A percentile compares a stretch with the other conserved stretches of the same genome.
Conservation (phyloP, 2,113 vertebrate genomes). For the Rutilus rutilus region DNA sequence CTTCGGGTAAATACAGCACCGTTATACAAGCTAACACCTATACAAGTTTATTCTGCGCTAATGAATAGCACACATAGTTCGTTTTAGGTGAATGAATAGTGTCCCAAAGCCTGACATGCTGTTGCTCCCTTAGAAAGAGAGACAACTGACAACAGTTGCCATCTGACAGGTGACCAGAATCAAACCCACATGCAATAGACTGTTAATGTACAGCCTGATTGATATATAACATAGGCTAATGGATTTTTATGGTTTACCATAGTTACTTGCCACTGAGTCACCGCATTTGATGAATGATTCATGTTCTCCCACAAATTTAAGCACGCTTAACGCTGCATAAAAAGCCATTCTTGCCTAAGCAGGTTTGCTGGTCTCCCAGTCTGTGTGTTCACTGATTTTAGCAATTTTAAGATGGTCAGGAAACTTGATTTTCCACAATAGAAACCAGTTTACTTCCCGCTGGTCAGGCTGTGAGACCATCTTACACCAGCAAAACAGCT, state of each 20-base stretch:
- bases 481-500: background rate
- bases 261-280: background rate
- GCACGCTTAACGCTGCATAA: background rate
- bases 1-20: background rate
- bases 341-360: background rate
- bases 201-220: background rate
- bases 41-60: background rate
- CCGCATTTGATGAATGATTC: background rate
- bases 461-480: background rate
- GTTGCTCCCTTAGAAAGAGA: background rate
- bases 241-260: background rate
- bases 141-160: slow-evolving; percentile 56
- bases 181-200: background rate
- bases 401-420: background rate
- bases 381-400: background rate
- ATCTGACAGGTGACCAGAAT: slow-evolving; percentile 51
- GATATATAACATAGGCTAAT: background rate
- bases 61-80: background rate
- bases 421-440: background rate
- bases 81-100: slow-evolving; percentile 6
- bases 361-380: too few relatives aligned
- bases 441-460: background rate
- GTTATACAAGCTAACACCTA: slow-evolving; percentile 10
- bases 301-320: background rate
- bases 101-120: slow-evolving; percentile 21